Percentiles rank a stretch among this genome's conserved stretches.
Conservation (phyloP, 2,113 vertebrate species). For the Gavialis gangeticus region DNA sequence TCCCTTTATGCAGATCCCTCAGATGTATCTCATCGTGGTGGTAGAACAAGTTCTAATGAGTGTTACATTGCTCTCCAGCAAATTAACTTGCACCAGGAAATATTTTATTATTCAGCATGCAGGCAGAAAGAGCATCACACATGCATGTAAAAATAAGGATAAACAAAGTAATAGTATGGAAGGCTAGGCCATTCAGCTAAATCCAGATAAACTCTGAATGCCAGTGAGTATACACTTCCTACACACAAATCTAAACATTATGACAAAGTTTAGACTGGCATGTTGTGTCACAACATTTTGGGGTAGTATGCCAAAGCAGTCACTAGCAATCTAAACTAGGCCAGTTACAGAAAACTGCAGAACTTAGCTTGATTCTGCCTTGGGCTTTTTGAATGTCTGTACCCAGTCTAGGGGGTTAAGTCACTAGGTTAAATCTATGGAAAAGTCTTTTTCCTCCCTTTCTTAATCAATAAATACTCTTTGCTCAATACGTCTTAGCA, state of each 20-base stretch:
- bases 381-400: too few species aligned
- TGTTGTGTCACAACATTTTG: neutral
- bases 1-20: neutral
- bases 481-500: constrained; percentile 13
- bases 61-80: neutral
- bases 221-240: neutral
- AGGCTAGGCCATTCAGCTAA: neutral
- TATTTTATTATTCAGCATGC: neutral
- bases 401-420: rapidly evolving
- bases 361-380: too few species aligned
- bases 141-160: neutral
- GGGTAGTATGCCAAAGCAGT: neutral
- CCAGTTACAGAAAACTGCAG: too few species aligned
- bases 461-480: neutral
- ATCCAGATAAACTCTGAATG: neutral
- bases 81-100: neutral
- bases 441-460: neutral
- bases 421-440: neutral
- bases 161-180: rapidly evolving
- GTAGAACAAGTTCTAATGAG: neutral
- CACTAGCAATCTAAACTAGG: neutral
- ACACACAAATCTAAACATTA: neutral
- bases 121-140: neutral
- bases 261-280: neutral
- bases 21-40: neutral